Evolutionary conservation across 2,113 vertebrate species (phyloP).

Genomic region (Malurus cyaneus): DNA sequence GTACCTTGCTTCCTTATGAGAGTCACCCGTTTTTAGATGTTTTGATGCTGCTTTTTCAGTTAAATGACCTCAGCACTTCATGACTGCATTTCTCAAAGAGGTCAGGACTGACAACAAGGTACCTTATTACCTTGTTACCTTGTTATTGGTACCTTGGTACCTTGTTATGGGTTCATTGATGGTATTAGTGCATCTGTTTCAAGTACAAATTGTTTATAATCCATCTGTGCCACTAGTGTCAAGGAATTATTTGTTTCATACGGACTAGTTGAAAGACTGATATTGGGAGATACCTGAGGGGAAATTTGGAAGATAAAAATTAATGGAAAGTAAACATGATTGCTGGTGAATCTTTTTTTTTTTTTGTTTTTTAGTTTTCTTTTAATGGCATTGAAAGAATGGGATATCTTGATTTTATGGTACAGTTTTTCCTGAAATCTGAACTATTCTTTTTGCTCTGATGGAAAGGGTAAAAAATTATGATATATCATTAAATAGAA

Average conservation of each 20-base stretch:
- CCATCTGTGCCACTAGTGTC: not conserved
- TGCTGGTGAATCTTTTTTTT: not conserved
- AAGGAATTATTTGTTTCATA: conserved; percentile 24
- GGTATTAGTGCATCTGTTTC: conserved; percentile 10
- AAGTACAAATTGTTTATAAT: conserved; percentile 41
- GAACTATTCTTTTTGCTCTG: not conserved
- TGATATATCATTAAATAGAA: not conserved
- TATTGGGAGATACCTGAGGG: not conserved
- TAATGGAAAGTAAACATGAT: not conserved
- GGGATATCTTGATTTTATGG: not conserved
- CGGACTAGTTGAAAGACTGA: not conserved
- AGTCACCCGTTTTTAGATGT: not conserved
- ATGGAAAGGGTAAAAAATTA: not conserved
- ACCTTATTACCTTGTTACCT: no score
- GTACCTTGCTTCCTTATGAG: not conserved
- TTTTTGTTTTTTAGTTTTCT: not conserved
- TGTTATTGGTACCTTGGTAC: no score
- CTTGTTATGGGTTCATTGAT: not conserved
- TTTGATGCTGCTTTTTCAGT: not conserved
- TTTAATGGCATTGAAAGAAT: not conserved
- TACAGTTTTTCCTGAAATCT: not conserved
- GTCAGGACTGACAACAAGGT: not conserved
- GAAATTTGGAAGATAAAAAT: not conserved
- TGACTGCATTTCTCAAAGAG: not conserved
- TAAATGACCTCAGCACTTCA: not conserved